A percentile compares a stretch with the other conserved stretches of the same genome.
Evolutionary conservation across 1,140 invertebrate species (phyloP).

Genomic region (Habropoda laboriosa): DNA sequence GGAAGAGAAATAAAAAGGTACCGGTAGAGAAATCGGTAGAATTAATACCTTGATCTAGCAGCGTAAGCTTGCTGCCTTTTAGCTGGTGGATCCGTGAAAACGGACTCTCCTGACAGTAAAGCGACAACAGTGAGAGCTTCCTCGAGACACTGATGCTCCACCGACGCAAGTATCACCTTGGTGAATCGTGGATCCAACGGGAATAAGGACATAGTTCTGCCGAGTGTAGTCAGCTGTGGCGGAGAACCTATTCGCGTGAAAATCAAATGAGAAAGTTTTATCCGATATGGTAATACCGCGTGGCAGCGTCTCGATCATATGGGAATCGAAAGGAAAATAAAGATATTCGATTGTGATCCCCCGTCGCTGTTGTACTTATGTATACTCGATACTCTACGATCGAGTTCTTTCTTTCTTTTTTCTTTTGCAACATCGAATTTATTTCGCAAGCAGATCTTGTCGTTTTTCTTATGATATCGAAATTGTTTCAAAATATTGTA

Average conservation of each 20-base stretch:
- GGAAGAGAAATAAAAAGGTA: background rate
- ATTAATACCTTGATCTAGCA: constrained; percentile 71
- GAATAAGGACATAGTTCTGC: constrained; percentile 94
- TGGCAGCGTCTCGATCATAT: background rate
- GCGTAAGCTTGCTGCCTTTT: constrained; percentile 79
- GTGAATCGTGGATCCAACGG: constrained; percentile 96
- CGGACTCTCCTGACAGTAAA: constrained; percentile 86
- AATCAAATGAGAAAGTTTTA: constrained; percentile 20
- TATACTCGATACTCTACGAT: too few species aligned
- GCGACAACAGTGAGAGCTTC: constrained; percentile 90
- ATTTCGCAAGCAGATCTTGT: too few species aligned
- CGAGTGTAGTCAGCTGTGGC: constrained; percentile 89
- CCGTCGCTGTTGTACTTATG: too few species aligned
- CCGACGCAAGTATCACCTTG: constrained; percentile 90
- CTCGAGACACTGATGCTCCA: constrained; percentile 91
- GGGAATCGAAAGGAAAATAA: background rate
- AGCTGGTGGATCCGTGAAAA: constrained; percentile 82
- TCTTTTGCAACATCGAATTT: too few species aligned
- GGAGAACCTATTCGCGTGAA: constrained; percentile 73
- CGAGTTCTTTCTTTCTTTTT: too few species aligned
- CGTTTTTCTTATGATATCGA: too few species aligned
- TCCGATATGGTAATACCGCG: background rate
- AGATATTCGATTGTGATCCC: background rate
- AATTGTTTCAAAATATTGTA: too few species aligned
- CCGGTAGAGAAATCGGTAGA: background rate